phyloP scores from a whole-genome alignment of 1,140 invertebrate species.

The Bombus huntii region DNA sequence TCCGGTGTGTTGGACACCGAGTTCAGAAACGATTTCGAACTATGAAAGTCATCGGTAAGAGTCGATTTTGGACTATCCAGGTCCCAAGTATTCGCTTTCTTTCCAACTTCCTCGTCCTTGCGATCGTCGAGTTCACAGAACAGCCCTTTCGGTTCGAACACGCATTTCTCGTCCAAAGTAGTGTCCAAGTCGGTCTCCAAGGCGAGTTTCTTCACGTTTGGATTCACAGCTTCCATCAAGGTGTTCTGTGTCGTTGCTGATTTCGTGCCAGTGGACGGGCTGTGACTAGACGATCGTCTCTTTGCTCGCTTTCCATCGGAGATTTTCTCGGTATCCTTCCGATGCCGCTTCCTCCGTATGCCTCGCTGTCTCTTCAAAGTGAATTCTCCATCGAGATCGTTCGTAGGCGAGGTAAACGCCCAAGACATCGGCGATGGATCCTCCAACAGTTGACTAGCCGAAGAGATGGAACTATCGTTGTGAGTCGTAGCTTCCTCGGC shows the following conservation, averaged over 20 bases:
- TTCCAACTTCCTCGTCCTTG: slow-evolving; percentile 56
- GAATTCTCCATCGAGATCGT: slow-evolving; percentile 79
- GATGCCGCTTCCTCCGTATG: slow-evolving; percentile 78
- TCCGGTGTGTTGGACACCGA: slow-evolving; percentile 77
- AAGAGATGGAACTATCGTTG: slow-evolving; percentile 80
- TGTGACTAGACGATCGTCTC: slow-evolving; percentile 65
- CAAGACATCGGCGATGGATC: slow-evolving; percentile 80
- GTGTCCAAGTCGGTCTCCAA: slow-evolving; percentile 79
- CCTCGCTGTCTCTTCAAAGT: slow-evolving; percentile 80
- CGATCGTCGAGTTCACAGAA: slow-evolving; percentile 54
- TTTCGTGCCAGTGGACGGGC: slow-evolving; percentile 60
- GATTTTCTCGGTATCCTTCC: slow-evolving; percentile 69
- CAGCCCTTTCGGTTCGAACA: slow-evolving; percentile 32
- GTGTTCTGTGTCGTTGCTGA: slow-evolving; percentile 27
- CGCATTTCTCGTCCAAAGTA: slow-evolving; percentile 62
- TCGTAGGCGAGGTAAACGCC: slow-evolving; percentile 75
- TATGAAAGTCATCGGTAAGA: slow-evolving; percentile 77
- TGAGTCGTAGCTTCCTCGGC: slow-evolving; percentile 60
- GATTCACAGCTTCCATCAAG: slow-evolving; percentile 76
- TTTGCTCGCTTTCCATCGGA: slow-evolving; percentile 71
- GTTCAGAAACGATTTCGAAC: slow-evolving; percentile 77
- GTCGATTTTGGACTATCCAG: slow-evolving; percentile 79
- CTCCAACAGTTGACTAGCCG: slow-evolving; percentile 80
- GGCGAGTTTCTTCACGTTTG: slow-evolving; percentile 75
- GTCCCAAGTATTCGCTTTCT: slow-evolving; percentile 75